A percentile compares a stretch with the other conserved stretches of the same genome.
These are phyloP conservation scores for Tonatia bakeri DNA, from an alignment of 2,113 vertebrate genomes.

Conservation along the genomic window DNA sequence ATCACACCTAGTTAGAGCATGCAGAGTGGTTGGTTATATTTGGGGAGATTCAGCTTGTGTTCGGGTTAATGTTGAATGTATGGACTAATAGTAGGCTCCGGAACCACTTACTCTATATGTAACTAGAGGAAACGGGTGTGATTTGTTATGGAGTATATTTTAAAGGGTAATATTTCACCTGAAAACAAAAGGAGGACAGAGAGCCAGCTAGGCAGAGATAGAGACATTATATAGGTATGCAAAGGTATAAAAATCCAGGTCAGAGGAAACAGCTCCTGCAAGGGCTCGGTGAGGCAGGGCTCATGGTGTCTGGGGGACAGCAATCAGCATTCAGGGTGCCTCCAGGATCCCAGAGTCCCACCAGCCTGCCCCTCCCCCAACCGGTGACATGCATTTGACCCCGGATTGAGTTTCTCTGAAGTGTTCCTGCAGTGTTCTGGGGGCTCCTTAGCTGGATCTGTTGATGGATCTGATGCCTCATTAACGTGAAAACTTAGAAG, in stretches of 20 bases:
- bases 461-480: not conserved
- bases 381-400: accelerated
- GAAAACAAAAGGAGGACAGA: not conserved
- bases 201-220: not conserved
- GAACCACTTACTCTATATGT: not conserved
- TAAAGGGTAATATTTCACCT: not conserved
- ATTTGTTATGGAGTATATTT: not conserved
- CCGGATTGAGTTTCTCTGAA: not conserved
- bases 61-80: not conserved
- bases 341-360: not conserved
- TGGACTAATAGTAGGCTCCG: not conserved
- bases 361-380: not conserved
- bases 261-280: not conserved
- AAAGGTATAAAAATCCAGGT: not conserved
- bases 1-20: not conserved
- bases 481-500: not conserved
- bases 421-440: not conserved
- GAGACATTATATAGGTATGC: not conserved
- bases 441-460: not conserved
- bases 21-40: not conserved
- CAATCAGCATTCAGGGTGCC: accelerated
- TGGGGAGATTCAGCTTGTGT: not conserved
- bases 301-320: not conserved
- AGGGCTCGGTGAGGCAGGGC: not conserved
- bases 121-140: not conserved